Percentiles rank a stretch among this genome's conserved stretches.
phyloP scores from a whole-genome alignment of 2,888 invertebrate species.

The Plebejus argus region DNA sequence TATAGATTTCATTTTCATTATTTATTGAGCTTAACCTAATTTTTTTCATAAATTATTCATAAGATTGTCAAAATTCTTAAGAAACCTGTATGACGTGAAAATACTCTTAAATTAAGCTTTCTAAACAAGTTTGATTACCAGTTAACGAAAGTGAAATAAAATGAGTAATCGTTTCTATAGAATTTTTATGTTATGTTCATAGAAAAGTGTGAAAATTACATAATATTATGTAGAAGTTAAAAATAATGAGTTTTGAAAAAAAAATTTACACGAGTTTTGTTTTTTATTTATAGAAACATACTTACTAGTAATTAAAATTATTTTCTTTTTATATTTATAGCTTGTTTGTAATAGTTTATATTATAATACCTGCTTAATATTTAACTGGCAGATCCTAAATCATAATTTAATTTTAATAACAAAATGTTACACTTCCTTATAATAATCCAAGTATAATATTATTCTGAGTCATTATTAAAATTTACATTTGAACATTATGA shows the following conservation, averaged over 20 bases:
- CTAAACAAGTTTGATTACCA: conserved; percentile 39
- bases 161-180: background rate
- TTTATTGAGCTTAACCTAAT: background rate
- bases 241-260: background rate
- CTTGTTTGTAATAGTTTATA: too few species aligned
- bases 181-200: background rate
- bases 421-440: background rate
- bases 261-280: background rate
- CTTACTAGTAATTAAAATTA: too few species aligned
- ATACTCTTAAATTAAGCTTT: conserved; percentile 38
- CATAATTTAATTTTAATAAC: background rate
- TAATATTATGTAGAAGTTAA: background rate
- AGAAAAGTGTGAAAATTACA: background rate
- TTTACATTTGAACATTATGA: conserved; percentile 6
- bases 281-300: too few species aligned
- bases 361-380: too few species aligned
- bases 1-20: background rate
- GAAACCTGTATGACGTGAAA: conserved; percentile 11
- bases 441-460: background rate
- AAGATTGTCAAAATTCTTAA: conserved; percentile 7
- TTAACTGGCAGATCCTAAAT: background rate
- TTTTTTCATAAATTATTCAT: conserved; percentile 18
- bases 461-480: conserved; percentile 1
- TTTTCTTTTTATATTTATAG: too few species aligned
- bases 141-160: conserved; percentile 12